Evolutionary conservation across 2,113 vertebrate genomes (phyloP), one percentile per base, ranked within the genome.

Genomic region (Buteo buteo): DNA sequence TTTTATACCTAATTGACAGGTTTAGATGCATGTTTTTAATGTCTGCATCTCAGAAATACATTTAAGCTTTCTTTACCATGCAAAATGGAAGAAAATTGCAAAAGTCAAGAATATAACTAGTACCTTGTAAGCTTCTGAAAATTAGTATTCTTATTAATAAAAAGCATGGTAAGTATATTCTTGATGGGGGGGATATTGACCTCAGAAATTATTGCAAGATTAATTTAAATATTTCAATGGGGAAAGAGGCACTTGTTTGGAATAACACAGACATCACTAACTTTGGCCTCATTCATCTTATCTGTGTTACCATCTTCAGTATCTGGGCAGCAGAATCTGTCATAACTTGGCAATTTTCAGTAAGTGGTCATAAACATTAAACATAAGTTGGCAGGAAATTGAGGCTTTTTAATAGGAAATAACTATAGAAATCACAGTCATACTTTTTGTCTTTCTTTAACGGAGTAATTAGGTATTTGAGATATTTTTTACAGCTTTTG

Each of bases 1-100:
- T 24, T 86, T 74, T 42, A 42, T 69, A 62, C 34, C 54, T 65
- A 16, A 67, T 9, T 72, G 45, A 19, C 32, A 34, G 14, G 24
- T 76, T 89, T 79, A 50, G 34, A 7, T 52, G 16, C 55, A 9
- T 12, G 66, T 55, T 67, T 90, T 74, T 38, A 55, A 70, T 57
- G 15, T 76, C 70, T 90, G 21, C 31, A 29, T 74, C 44, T 69
- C 49, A 58, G 82, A 82, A 91, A 82, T 82, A 55, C 3, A 17
- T 49, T 34, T 69, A 83, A 92, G 58, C 84, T 95, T 95, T 96
- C 86, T 96, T 94, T 91, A 38, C 57, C 22, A 9, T 79, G 78
- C 71, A 93, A 95, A 97, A 94, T 82, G 78, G 88, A 97, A 97
- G 94, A 96, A 97, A 93, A 96, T 78, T 95, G 64, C 49, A 65